These are phyloP conservation scores for Nasua narica DNA, from an alignment of 2,797 vertebrate species.

Conservation along the genomic window DNA sequence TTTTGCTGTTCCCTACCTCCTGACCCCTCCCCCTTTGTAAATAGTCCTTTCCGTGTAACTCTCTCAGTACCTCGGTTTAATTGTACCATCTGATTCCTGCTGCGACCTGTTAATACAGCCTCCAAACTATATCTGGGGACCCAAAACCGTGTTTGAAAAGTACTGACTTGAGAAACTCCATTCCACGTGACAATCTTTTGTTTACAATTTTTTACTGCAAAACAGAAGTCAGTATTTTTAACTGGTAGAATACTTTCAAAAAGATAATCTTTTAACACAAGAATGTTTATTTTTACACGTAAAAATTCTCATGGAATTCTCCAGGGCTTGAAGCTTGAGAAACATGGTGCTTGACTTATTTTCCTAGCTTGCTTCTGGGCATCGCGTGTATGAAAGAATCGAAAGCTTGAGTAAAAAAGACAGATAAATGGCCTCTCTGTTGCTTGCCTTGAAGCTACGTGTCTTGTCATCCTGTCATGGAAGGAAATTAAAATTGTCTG, in stretches of 20 bases:
- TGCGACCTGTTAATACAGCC: neutral
- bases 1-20: neutral
- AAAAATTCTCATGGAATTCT: neutral
- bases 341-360: neutral
- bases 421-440: conserved; percentile 57
- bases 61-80: neutral
- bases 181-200: neutral
- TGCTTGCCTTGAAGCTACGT: conserved; percentile 43
- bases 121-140: neutral
- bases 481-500: conserved; percentile 67
- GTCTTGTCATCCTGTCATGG: conserved; percentile 22
- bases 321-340: neutral
- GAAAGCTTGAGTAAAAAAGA: conserved; percentile 51
- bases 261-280: neutral
- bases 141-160: neutral
- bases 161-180: conserved; percentile 19
- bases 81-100: conserved; percentile 10
- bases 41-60: neutral
- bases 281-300: neutral
- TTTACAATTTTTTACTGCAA: neutral
- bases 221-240: neutral
- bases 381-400: neutral
- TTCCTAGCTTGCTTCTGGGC: neutral
- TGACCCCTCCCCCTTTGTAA: neutral
- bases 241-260: neutral